These are phyloP conservation scores for Oreamnos americanus DNA, from an alignment of 2,113 vertebrate species.

Conservation along the genomic window DNA sequence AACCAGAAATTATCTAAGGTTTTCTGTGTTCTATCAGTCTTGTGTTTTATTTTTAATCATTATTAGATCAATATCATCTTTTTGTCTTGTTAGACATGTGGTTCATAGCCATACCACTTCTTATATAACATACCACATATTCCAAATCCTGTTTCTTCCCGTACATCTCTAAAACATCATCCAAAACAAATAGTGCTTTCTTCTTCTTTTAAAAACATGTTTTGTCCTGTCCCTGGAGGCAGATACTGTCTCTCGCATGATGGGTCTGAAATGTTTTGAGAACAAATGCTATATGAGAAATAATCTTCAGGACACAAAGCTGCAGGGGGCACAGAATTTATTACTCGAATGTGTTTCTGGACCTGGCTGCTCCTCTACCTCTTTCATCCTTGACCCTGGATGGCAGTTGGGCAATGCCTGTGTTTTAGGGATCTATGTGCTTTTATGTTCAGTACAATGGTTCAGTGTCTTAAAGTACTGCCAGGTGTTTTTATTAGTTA, in stretches of 20 bases:
- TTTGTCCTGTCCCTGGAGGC: constrained; percentile 28
- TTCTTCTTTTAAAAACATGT: constrained; percentile 50
- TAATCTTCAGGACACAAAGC: constrained; percentile 38
- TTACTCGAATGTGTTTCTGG: constrained; percentile 8
- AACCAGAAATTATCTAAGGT: neutral
- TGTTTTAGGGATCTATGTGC: constrained; percentile 25
- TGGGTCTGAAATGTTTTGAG: constrained; percentile 51
- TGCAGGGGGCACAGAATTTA: constrained; percentile 17
- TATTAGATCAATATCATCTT: neutral
- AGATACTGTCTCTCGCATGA: constrained; percentile 30
- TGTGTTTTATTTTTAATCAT: neutral
- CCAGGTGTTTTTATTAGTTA: constrained; percentile 54
- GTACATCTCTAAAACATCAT: constrained; percentile 29
- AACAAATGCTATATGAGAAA: constrained; percentile 55
- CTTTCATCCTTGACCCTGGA: constrained; percentile 63
- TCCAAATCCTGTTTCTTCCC: constrained; percentile 17
- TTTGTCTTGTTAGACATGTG: constrained; percentile 19
- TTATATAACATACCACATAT: constrained; percentile 8
- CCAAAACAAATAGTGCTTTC: constrained; percentile 50
- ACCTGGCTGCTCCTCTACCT: neutral
- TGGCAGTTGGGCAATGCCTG: neutral
- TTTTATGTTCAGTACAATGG: constrained; percentile 55
- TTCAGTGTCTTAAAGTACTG: constrained; percentile 35
- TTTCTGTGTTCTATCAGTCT: neutral
- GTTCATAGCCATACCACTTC: neutral